A percentile compares a stretch with the other conserved stretches of the same genome.
Evolutionary conservation across 2,113 vertebrate species (phyloP).

Genomic region (Grallaria varia): DNA sequence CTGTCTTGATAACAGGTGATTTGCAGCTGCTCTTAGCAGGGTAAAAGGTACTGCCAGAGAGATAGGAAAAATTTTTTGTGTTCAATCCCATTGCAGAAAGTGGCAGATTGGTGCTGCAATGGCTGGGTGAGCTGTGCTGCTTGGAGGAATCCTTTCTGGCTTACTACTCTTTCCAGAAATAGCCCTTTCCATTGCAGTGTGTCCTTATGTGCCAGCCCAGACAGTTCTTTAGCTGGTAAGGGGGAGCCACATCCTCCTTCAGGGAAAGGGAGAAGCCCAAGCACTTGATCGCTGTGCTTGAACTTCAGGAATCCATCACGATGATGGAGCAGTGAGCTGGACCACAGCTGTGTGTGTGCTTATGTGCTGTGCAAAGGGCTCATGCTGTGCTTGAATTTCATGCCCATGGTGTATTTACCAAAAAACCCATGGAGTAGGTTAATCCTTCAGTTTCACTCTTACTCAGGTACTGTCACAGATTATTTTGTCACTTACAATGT

Average conservation of each 20-base stretch:
- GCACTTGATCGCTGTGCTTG: not conserved
- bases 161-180: not conserved
- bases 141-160: not conserved
- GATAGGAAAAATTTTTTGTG: not conserved
- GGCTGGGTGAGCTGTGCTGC: not conserved
- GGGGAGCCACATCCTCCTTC: accelerated
- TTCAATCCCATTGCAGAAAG: not conserved
- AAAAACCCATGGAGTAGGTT: not conserved
- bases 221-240: not conserved
- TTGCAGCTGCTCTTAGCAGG: not conserved
- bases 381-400: not conserved
- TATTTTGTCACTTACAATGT: not conserved
- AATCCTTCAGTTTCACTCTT: not conserved
- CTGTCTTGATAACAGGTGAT: not conserved
- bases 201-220: not conserved
- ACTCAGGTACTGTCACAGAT: not conserved
- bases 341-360: accelerated
- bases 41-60: not conserved
- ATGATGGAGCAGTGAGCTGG: accelerated
- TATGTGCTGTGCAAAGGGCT: not conserved
- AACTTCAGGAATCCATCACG: not conserved
- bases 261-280: not conserved
- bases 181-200: accelerated
- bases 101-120: accelerated
- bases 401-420: not conserved